Evolutionary conservation across 1,140 invertebrate genomes (phyloP), one percentile per base, ranked within the genome.

Genomic region (Drosophila sp.): DNA sequence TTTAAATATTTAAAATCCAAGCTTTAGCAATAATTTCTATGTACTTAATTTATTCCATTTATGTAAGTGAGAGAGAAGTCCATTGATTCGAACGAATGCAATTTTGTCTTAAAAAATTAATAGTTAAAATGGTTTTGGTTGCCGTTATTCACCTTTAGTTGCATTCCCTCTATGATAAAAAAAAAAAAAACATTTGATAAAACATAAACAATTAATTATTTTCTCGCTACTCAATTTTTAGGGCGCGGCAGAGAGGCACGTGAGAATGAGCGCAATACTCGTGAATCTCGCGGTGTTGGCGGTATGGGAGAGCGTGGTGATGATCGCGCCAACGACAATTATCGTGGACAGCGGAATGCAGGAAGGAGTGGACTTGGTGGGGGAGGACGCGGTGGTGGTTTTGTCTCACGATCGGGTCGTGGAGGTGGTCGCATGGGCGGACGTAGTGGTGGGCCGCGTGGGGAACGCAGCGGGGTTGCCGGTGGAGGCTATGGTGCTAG

Each of bases 241-340:
- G 87, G 89, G 91, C 84, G 92, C 60, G 90, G 92, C 32, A 92
- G 85, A 85, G 92, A 91, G 82, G 78, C 80, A 29, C 84, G 91
- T 66, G 91, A 92, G 75, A 92, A 92, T 67, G 91, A 92, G 66
- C 91, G 92, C 68, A 92, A 92, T 60, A 72, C 66, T 55, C 78
- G 92, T 30, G 89, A 90, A 68, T 84, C 93, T 72, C 92, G 93
- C 57, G 92, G 92, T 56, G 92, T 58, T 54, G 92, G 61, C 91
- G 94, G 50, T 90, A 94, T 35, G 93, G 94, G 82, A 30, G 93
- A 72, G 91, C 95, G 56, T 89, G 94, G 33, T 93, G 94, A 90
- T 2, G 83, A 84, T 64, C 83, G 89, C 25, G 65, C 69, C 55
- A 91, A 91, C 35, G 90, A 91, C 60, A 87, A 91, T 58, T 87